Evolutionary conservation across 2,888 invertebrate species (phyloP).

Genomic region (Acrobeloides nanus): DNA sequence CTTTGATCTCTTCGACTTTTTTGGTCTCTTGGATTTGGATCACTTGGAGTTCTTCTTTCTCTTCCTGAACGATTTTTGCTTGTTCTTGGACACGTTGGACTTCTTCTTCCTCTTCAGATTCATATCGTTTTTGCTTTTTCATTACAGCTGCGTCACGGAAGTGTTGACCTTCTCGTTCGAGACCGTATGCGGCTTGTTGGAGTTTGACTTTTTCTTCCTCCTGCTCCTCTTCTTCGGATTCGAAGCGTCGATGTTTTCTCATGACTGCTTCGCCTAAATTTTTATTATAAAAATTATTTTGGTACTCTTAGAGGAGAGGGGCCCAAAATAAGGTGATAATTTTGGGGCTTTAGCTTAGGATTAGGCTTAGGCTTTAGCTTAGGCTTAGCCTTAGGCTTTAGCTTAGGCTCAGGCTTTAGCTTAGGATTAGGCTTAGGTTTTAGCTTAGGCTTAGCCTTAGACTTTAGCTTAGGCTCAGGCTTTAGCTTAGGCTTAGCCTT

Average conservation of each 20-base stretch:
- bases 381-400: too few relatives aligned
- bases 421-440: too few relatives aligned
- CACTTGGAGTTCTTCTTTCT: neutral
- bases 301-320: too few relatives aligned
- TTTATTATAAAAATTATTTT: too few relatives aligned
- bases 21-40: too few relatives aligned
- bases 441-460: too few relatives aligned
- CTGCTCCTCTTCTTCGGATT: constrained; percentile 25
- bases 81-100: constrained; percentile 10
- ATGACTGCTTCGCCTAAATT: constrained; percentile 29
- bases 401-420: too few relatives aligned
- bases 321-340: too few relatives aligned
- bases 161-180: constrained; percentile 12
- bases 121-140: constrained; percentile 12
- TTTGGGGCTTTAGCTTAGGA: too few relatives aligned
- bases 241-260: constrained; percentile 12
- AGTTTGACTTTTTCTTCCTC: constrained; percentile 10
- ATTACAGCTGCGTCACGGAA: constrained; percentile 9
- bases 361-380: too few relatives aligned
- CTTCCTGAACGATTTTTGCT: neutral
- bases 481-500: too few relatives aligned
- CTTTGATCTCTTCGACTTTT: neutral
- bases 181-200: constrained; percentile 11
- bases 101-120: constrained; percentile 25
- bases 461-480: too few relatives aligned